Evolutionary conservation across 2,888 invertebrate genomes (phyloP).

Genomic region (Eurytoma adleriae): DNA sequence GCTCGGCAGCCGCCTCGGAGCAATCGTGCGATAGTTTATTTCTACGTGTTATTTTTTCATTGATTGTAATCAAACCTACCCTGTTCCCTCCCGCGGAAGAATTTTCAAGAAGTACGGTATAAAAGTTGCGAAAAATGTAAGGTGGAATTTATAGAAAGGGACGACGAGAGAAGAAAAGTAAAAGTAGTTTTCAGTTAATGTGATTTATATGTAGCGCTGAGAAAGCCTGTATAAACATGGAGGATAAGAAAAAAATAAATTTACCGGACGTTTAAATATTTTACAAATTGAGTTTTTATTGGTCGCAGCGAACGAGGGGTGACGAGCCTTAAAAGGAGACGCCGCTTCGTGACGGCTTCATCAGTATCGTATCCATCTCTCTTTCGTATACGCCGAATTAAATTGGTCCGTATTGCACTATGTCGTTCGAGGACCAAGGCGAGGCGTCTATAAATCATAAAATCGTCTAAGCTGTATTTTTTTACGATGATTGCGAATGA

Average conservation of each 20-base stretch:
- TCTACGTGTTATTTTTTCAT: conserved; percentile 74
- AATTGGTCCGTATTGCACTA: too few species aligned
- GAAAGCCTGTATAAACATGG: conserved; percentile 54
- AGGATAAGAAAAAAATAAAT: conserved; percentile 53
- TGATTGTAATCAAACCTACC: conserved; percentile 48
- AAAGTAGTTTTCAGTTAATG: conserved; percentile 50
- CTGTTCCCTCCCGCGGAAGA: too few species aligned
- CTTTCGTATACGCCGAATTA: too few species aligned
- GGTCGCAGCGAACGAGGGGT: background rate
- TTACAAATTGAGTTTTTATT: conserved; percentile 40
- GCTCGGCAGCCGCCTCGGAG: background rate
- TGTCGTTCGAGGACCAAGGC: too few species aligned
- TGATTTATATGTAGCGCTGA: conserved; percentile 53
- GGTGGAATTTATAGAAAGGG: conserved; percentile 1
- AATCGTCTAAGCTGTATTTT: too few species aligned
- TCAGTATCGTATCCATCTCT: too few species aligned
- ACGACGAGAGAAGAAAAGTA: conserved; percentile 32
- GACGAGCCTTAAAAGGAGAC: background rate
- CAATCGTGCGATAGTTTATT: conserved; percentile 72
- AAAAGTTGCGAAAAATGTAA: background rate
- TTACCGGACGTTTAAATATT: conserved; percentile 57
- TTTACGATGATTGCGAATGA: too few species aligned
- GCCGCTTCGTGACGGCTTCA: too few species aligned
- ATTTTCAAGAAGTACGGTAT: too few species aligned
- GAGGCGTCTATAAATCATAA: too few species aligned